Conservation (phyloP, 2,797 vertebrate genomes). For the Dendrocincla tyrannina region DNA sequence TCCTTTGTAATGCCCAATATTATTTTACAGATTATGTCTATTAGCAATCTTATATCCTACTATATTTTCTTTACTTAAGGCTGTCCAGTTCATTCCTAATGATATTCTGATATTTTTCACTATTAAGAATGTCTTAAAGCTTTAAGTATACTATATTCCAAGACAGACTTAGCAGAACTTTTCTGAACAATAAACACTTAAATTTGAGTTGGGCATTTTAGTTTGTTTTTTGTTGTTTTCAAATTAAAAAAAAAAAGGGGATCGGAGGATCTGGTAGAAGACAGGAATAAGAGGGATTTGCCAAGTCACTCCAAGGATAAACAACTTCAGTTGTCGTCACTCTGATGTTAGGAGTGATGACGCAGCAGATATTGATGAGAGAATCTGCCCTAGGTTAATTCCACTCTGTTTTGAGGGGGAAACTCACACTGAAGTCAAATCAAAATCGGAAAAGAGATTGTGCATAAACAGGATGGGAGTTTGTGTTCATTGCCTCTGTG, state of each 20-base stretch:
- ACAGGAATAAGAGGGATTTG: background rate
- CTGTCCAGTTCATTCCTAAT: background rate
- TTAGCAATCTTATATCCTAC: background rate
- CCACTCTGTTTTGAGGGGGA: background rate
- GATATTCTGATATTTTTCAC: background rate
- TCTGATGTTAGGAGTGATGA: background rate
- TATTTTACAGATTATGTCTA: background rate
- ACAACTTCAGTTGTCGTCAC: background rate
- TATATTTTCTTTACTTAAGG: background rate
- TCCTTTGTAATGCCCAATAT: background rate
- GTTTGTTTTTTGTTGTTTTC: background rate
- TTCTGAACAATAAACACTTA: background rate
- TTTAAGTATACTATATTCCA: background rate
- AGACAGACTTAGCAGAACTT: background rate
- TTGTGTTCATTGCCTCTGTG: background rate
- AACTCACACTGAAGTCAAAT: background rate
- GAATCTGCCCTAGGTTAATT: conserved; percentile 4
- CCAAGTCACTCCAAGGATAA: background rate
- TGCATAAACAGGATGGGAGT: conserved; percentile 19
- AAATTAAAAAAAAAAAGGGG: background rate
- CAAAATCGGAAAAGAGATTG: conserved; percentile 18
- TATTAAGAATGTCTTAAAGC: background rate
- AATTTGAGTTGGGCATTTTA: background rate
- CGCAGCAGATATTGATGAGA: conserved; percentile 2
- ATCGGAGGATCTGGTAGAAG: background rate